These are phyloP conservation scores for Andrena cerasifolii DNA, from an alignment of 1,140 invertebrate genomes.

Conservation along the genomic window DNA sequence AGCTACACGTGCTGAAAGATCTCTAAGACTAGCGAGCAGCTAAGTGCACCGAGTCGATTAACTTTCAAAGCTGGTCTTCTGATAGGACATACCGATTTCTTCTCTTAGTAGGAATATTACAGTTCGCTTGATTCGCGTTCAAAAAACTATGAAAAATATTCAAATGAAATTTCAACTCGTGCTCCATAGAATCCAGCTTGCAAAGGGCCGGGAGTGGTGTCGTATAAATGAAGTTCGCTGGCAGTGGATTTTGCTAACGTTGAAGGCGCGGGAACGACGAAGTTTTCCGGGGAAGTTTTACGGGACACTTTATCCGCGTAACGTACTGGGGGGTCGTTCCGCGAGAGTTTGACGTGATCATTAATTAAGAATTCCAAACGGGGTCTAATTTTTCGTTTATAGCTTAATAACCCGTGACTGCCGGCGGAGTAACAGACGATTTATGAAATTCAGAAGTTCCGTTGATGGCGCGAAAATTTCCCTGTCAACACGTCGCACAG, in stretches of 20 bases:
- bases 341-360: slow-evolving; percentile 48
- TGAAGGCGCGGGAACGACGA: not conserved
- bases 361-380: slow-evolving; percentile 58
- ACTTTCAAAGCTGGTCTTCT: no score
- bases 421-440: slow-evolving; percentile 29
- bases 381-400: slow-evolving; percentile 59
- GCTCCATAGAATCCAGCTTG: not conserved
- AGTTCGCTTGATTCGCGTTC: no score
- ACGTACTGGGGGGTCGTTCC: slow-evolving; percentile 7
- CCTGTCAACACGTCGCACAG: not conserved
- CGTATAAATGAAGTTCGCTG: slow-evolving; percentile 15
- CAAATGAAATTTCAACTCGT: not conserved
- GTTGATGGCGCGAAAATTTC: not conserved
- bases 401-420: slow-evolving; percentile 55
- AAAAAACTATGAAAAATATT: no score
- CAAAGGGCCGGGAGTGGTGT: not conserved
- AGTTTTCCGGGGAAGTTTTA: slow-evolving; percentile 43
- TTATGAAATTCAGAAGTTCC: slow-evolving; percentile 46
- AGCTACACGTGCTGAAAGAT: no score
- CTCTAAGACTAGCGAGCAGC: no score
- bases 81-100: no score
- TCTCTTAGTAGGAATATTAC: no score
- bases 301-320: slow-evolving; percentile 25
- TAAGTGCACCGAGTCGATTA: no score
- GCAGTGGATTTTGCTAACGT: not conserved